Evolutionary conservation across 2,797 vertebrate species (phyloP), one percentile per base, ranked within the genome.

Genomic region (Rhabdomys pumilio): DNA sequence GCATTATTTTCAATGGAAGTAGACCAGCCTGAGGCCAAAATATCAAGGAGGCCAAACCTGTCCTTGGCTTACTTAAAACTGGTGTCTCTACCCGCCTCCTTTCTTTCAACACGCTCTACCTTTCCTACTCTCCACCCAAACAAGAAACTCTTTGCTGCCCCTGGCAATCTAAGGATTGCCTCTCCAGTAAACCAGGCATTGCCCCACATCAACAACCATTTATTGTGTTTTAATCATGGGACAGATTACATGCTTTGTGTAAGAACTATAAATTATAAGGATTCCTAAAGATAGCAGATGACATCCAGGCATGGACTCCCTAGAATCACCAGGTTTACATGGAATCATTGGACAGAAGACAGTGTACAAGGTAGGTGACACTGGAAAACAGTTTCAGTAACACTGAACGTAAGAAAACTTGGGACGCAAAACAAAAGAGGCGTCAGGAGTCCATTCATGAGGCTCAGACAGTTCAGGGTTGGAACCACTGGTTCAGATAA

Each of bases 11-110:
- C 72, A 11, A 2, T 92, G 77, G 89, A 95, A 92, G n/a, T n/a
- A 89, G 69, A 92, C 92, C 77, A 96, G 34, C 82, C 75, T 57
- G 10, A 65, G 47, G 93, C 91, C 91, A 95, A 84, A 97, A 96
- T 92, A 90, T 93, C 96, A 96, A 96, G 73, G 29, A 93, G 95
- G 90, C 53, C 96, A 96, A 79, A 79, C 92, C 73, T 83, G 44
- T 79, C 77, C 47, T 87, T 90, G 72, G 65, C 76, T 19, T 89
- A 29, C 80, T 84, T 93, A 94, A 91, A 89, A 59, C 53, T 85
- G 69, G 89, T 97, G 91, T 91, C 80, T 96, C 63, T 88, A 81
- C 69, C 59, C 0, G 1, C 50, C 61, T 69, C 59, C 69, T n/a
- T 93, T 93, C 91, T 96, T 95, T 97, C 91, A 87, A 81, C 95